These are phyloP conservation scores for Sebastolobus alascanus DNA, from an alignment of 2,797 vertebrate species.

Conservation along the genomic window DNA sequence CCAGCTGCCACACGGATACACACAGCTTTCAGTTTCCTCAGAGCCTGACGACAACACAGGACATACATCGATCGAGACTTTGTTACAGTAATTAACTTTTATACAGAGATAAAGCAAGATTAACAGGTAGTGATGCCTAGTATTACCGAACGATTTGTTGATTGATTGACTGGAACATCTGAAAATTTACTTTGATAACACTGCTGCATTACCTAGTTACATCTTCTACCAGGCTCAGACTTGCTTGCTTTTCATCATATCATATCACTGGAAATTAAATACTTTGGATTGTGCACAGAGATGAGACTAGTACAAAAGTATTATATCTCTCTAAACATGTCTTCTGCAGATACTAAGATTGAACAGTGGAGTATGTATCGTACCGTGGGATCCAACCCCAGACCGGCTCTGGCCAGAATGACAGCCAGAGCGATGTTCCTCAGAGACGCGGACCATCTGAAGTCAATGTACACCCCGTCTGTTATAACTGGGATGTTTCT, in stretches of 20 bases:
- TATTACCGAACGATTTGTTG: neutral
- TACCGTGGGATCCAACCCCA: conserved; percentile 94
- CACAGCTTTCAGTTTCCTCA: conserved; percentile 92
- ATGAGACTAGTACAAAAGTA: neutral
- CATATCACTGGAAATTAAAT: neutral
- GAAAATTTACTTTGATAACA: neutral
- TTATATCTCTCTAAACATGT: neutral
- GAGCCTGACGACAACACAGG: conserved; percentile 85
- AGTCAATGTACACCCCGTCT: conserved; percentile 84
- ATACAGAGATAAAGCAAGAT: neutral
- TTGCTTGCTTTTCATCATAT: neutral
- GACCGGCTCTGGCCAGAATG: conserved; percentile 92
- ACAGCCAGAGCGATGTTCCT: conserved; percentile 95
- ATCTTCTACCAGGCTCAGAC: neutral
- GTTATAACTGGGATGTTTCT: conserved; percentile 90
- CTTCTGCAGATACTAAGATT: neutral
- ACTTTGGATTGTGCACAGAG: neutral
- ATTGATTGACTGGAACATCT: neutral
- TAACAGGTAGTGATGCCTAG: neutral
- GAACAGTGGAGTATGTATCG: neutral
- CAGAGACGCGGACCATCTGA: conserved; percentile 91
- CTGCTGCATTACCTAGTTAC: neutral
- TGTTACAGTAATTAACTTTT: neutral
- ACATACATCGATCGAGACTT: neutral
- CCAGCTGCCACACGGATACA: conserved; percentile 90